Evolutionary conservation across 2,888 invertebrate species (phyloP), one percentile per base, ranked within the genome.

Genomic region (Polymixis lichenea): DNA sequence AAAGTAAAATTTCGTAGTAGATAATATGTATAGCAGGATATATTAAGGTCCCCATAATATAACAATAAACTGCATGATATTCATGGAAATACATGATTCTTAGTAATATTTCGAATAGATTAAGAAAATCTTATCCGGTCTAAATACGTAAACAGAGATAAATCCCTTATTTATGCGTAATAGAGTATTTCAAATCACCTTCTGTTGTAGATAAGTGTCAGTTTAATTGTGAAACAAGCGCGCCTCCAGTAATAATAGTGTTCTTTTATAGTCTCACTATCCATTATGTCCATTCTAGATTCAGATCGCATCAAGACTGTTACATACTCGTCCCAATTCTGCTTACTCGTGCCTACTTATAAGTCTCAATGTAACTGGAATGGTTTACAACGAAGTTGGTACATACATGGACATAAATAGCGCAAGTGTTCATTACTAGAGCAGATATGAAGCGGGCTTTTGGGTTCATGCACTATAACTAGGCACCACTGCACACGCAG

Each of bases 401-500:
- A 76, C 77, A 58, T 86, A 71, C 64, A 76, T 78, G 80, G 73
- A 75, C 78, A 71, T 72, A 87, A 84, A 77, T 84, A 85, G 83
- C 61, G 73, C 78, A 70, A 79, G 78, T 69, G 49, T 82, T 70
- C 68, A 78, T 81, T 74, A 68, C 69, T 77, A 66, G 43, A 86
- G 84, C 86, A 84, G 86, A 86, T 90, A 91, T 43, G 82, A 89
- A 85, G 90, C 85, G 84, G 90, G 84, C 89, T 87, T 88, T 85
- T 89, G 82, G 91, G 90, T 92, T 91, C 89, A 89, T 89, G 92
- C 86, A 91, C 90, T 89, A 81, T 55, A 78, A 80, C 86, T 87
- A 89, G 86, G 85, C 89, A 90, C 83, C 73, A 68, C 69, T 85
- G 75, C 89, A 88, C 77, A 86, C 83, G 84, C 91, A 90, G 89